Percentiles rank a stretch among this genome's conserved stretches.
These are phyloP conservation scores for Drosophila bunnanda DNA, from an alignment of 2,888 invertebrate species.

Conservation along the genomic window DNA sequence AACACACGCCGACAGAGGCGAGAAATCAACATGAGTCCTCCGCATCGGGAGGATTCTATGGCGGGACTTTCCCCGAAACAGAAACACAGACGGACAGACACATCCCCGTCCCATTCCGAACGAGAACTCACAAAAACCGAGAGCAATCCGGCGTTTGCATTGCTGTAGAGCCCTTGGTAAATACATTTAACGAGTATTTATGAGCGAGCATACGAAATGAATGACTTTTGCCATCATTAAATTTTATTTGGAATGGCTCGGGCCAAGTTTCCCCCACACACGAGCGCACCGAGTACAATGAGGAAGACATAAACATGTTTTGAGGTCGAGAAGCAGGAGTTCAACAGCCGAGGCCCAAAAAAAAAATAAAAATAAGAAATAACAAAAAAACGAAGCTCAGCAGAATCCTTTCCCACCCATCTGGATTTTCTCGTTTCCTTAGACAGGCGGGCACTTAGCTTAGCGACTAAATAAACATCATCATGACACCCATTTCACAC, in stretches of 20 bases:
- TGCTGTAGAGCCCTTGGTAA: conserved; percentile 63
- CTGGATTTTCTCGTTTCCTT: conserved; percentile 30
- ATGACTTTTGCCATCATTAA: conserved; percentile 75
- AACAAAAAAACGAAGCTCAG: conserved; percentile 2
- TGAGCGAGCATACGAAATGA: conserved; percentile 69
- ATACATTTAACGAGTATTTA: conserved; percentile 75
- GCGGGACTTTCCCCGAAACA: conserved; percentile 22
- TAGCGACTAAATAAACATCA: conserved; percentile 68
- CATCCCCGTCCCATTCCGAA: background rate
- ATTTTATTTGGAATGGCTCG: conserved; percentile 60
- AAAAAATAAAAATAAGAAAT: conserved; percentile 1
- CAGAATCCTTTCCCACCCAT: conserved; percentile 42
- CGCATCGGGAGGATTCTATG: conserved; percentile 15
- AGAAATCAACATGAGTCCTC: conserved; percentile 38
- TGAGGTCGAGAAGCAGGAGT: conserved; percentile 62
- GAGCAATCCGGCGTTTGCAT: conserved; percentile 44
- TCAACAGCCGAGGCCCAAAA: conserved; percentile 44
- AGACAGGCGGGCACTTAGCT: conserved; percentile 51
- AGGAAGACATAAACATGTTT: conserved; percentile 58
- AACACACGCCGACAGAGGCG: conserved; percentile 40
- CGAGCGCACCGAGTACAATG: conserved; percentile 46
- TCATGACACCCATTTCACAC: conserved; percentile 72
- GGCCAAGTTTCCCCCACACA: conserved; percentile 28
- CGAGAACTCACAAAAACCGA: conserved; percentile 21
- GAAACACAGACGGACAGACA: conserved; percentile 6